Evolutionary conservation across 2,888 invertebrate species (phyloP), one percentile per base, ranked within the genome.

Genomic region (Chelonus formosanus): DNA sequence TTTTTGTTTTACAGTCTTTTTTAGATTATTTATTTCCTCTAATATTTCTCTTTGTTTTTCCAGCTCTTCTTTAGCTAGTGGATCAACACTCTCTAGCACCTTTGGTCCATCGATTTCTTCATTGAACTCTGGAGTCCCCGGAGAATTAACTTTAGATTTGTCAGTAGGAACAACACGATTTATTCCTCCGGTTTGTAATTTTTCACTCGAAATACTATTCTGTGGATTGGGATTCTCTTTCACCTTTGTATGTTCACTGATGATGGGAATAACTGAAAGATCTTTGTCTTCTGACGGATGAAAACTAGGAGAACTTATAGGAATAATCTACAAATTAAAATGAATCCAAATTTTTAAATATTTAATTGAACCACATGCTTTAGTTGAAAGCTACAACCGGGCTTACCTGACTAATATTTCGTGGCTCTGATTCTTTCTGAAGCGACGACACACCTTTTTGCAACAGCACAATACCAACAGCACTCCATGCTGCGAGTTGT

Each of bases 401-500:
- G 58, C 54, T 56, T 64, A 69, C 69, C 63, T 69, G 63, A 20
- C 65, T 67, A 20, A 53, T 59, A 60, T 71, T 73, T 1, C 58
- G 63, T n/a, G 48, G 50, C n/a, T 63, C 65, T 3, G 70, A 63
- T 3, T 31, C 59, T 53, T 68, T 74, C 40, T 70, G 75, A 43
- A 80, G 60, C 1, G 76, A 73, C n/a, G 71, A 68, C n/a, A 74
- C 70, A n/a, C 80, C 80, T 60, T 75, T 79, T 61, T 78, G 78
- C 7, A 80, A 70, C 32, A 80, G 74, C 53, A 80, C 71, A 36
- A 80, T 74, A 35, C 80, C 79, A 56, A 80, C 78, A 3, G 76
- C 71, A 52, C 75, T 78, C 80, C 80, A 80, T 20, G 78, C 75
- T 43, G 76, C 76, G 45, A 80, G 62, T 63, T 80, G 80, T 63